Percentiles rank a stretch among this genome's conserved stretches.
These are phyloP conservation scores for Camponotus floridanus DNA, from an alignment of 1,140 invertebrate species.

Conservation along the genomic window DNA sequence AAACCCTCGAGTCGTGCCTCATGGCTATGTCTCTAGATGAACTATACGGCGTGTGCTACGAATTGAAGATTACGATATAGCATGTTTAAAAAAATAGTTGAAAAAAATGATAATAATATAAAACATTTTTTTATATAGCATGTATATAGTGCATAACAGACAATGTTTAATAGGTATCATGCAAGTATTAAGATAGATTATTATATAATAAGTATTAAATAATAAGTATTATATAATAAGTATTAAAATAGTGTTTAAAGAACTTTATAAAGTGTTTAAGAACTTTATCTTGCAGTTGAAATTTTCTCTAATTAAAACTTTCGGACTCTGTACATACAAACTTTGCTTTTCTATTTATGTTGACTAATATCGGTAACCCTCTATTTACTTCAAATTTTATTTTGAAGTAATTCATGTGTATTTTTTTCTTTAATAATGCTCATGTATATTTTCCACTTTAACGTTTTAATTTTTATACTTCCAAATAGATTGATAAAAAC, in stretches of 20 bases:
- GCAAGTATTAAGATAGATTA: background rate
- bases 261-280: background rate
- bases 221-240: too few relatives aligned
- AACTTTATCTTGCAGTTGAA: background rate
- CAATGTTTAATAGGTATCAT: slow-evolving; percentile 7
- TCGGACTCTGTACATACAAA: background rate
- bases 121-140: background rate
- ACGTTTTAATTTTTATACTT: slow-evolving; percentile 4
- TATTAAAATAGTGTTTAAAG: background rate
- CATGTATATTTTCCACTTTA: background rate
- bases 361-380: slow-evolving; percentile 7
- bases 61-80: background rate
- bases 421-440: background rate
- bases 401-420: background rate
- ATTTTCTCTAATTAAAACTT: slow-evolving; percentile 50
- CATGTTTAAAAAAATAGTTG: background rate
- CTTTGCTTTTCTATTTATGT: slow-evolving; percentile 28
- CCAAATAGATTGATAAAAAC: background rate
- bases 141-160: background rate
- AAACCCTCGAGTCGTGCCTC: background rate
- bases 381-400: slow-evolving; percentile 11
- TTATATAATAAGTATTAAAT: too few relatives aligned
- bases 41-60: slow-evolving; percentile 25
- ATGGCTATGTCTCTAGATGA: background rate
- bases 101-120: background rate